Base-by-base conservation (phyloP, 2,113 vertebrate genomes). In the Pterocles orientalis region DNA sequence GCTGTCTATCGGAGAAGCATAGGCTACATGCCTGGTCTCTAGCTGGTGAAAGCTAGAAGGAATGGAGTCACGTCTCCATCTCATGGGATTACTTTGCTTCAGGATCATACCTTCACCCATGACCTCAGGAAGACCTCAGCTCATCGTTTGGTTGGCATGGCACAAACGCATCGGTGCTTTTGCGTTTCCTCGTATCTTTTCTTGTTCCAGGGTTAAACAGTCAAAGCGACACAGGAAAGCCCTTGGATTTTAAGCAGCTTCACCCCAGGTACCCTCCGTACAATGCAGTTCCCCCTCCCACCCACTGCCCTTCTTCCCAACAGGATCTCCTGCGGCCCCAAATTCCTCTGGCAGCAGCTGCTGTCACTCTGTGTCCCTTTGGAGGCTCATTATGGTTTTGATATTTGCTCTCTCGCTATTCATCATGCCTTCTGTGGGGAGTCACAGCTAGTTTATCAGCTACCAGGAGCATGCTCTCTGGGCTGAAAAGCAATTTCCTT, bases 401-500 rank as follows among this genome's bases (percentile, higher is more conserved):
- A 24, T 68, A 60, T 25, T 78, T 72, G 80, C 65, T 81, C 56
- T 70, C 60, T 81, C 2, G 1, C n/a, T 94, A 70, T 86, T 84
- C 48, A 51, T 64, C 3, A 13, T 87, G 62, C 81, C 69, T 84
- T 94, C 92, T 69, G 54, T 4, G 1, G 76, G 82, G 85, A 86
- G 76, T 81, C 92, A 89, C 80, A 95, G 88, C 11, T 80, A 78
- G 82, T 88, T 93, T 94, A 94, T 94, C 95, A 95, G 92, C 90
- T 96, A 95, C 92, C 61, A 94, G 82, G 33, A 94, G 86, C 90
- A 93, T 41, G 80, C 82, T 93, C 88, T 86, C 90, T 75, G 90
- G 64, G 72, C 68, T 90, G 92, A 95, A 96, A 95, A 93, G 86
- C 94, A 95, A 96, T 94, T 96, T 97, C 96, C 95, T 96, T 92